Evolutionary conservation across 2,113 vertebrate genomes (phyloP).

Genomic region (Raja brachyura): DNA sequence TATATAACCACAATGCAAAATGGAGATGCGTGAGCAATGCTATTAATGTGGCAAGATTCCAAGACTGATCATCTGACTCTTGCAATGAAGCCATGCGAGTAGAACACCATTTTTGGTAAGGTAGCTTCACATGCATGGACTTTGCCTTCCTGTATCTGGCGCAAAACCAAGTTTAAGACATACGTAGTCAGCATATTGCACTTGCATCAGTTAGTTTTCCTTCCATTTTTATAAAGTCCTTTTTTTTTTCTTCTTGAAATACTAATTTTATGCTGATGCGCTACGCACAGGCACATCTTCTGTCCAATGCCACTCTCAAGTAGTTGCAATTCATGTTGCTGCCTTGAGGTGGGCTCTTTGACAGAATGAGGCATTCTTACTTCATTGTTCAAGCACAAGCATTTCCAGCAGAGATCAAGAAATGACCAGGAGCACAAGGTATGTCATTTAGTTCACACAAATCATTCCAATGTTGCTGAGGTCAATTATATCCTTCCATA

Average conservation of each 20-base stretch:
- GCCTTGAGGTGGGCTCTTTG: neutral
- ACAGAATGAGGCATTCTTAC: neutral
- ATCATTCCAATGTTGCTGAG: neutral
- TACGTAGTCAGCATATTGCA: neutral
- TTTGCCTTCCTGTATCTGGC: neutral
- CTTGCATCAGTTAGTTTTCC: neutral
- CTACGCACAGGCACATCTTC: neutral
- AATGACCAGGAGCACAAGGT: neutral
- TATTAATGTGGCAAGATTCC: neutral
- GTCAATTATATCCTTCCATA: neutral
- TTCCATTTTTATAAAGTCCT: neutral
- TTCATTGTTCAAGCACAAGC: neutral
- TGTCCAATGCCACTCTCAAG: neutral
- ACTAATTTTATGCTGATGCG: neutral
- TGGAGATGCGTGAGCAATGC: neutral
- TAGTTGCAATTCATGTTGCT: neutral
- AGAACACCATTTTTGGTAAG: neutral
- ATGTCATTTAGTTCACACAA: neutral
- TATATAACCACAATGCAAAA: neutral
- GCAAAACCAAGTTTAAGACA: conserved; percentile 19
- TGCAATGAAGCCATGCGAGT: neutral
- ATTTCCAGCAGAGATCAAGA: neutral
- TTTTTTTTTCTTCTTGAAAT: neutral
- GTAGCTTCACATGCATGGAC: neutral
- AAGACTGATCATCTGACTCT: neutral